phyloP scores from a whole-genome alignment of 1,140 invertebrate species.

The Macrobrachium nipponense region DNA sequence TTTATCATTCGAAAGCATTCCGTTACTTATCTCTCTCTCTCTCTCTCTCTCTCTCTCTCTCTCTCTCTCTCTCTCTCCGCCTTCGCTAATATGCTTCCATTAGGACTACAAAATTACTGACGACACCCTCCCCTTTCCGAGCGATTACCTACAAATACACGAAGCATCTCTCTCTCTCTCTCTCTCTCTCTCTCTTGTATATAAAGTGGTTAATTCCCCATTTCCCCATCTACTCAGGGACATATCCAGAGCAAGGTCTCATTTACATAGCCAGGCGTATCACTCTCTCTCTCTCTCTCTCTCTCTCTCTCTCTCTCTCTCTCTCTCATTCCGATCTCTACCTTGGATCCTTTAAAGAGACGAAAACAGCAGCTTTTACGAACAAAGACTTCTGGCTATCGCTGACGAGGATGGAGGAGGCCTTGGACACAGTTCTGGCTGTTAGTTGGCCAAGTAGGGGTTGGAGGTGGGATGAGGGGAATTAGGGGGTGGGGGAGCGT shows the following conservation, averaged over 20 bases:
- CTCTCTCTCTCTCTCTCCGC: background rate
- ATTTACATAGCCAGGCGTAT: constrained; percentile 50
- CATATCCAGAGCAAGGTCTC: constrained; percentile 43
- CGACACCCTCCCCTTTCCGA: constrained; percentile 6
- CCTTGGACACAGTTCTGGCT: constrained; percentile 3
- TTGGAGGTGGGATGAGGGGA: background rate
- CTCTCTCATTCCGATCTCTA: constrained; percentile 27
- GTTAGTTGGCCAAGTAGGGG: background rate
- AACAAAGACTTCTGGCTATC: constrained; percentile 45
- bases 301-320: too few relatives aligned
- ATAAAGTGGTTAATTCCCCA: constrained; percentile 47
- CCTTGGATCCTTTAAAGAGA: constrained; percentile 28
- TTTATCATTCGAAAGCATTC: background rate
- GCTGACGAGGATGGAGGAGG: background rate
- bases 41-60: background rate
- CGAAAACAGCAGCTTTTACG: constrained; percentile 46
- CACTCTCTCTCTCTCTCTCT: constrained; percentile 9
- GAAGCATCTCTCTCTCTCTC: background rate
- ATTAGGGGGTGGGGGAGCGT: too few relatives aligned
- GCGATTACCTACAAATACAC: constrained; percentile 23
- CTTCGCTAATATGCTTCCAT: background rate
- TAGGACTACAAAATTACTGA: background rate
- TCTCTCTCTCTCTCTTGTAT: background rate
- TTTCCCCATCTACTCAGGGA: constrained; percentile 27
- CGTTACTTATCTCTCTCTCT: background rate